These are phyloP conservation scores for Hydroisotoma schaefferi DNA, from an alignment of 2,888 invertebrate genomes.

Conservation along the genomic window DNA sequence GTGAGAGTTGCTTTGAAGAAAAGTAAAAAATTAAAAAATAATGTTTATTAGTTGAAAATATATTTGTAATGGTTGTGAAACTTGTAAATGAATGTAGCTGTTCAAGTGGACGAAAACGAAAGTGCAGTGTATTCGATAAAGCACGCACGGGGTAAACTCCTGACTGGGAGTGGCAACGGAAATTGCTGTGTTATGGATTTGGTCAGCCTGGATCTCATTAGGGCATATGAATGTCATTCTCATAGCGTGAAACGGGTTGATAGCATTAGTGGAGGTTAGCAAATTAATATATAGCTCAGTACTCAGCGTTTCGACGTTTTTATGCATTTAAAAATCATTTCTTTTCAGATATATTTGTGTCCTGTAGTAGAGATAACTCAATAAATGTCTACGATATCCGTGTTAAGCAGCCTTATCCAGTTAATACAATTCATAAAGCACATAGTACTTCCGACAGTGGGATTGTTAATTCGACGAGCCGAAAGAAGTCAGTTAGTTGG, in stretches of 20 bases:
- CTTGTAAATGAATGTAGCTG: background rate
- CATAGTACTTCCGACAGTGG: background rate
- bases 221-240: background rate
- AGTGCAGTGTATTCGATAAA: background rate
- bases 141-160: background rate
- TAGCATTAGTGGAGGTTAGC: conserved; percentile 4
- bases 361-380: conserved; percentile 2
- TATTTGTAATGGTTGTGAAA: background rate
- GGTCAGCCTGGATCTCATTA: background rate
- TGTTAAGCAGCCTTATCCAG: background rate
- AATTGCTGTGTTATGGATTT: background rate
- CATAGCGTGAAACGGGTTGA: conserved; percentile 9
- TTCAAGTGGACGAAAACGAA: background rate
- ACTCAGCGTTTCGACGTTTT: background rate
- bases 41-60: background rate
- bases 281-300: background rate
- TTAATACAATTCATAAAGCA: conserved; percentile 1
- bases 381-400: conserved; percentile 8
- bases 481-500: background rate
- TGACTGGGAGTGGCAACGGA: conserved; percentile 2
- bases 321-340: background rate
- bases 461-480: background rate
- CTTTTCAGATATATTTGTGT: conserved; percentile 3
- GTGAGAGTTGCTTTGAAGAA: background rate
- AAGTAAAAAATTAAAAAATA: background rate